Conservation (phyloP, 2,113 vertebrate species). For the Kobus ellipsiprymnus region DNA sequence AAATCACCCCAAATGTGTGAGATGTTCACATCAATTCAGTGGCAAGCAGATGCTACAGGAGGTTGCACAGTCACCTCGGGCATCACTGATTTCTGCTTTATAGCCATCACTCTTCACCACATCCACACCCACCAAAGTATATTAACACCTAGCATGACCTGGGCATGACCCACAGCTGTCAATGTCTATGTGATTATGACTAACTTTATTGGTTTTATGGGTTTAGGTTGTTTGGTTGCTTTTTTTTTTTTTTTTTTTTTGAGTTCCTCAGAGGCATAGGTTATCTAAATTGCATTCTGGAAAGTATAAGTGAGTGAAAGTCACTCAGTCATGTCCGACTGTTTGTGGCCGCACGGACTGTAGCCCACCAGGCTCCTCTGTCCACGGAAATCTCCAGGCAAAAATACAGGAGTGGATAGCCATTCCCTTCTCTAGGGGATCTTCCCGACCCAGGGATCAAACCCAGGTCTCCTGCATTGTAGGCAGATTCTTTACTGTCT, state of each 20-base stretch:
- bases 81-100: background rate
- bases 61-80: too few relatives aligned
- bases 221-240: background rate
- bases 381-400: background rate
- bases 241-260: too few relatives aligned
- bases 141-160: background rate
- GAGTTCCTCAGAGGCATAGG: background rate
- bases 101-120: rapidly evolving
- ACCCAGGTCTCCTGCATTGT: background rate
- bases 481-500: background rate
- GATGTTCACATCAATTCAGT: too few relatives aligned
- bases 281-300: background rate
- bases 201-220: background rate
- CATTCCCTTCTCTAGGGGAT: background rate
- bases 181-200: background rate
- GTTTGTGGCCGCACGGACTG: background rate
- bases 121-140: background rate
- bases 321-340: background rate
- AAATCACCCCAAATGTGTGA: background rate
- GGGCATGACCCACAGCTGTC: too few relatives aligned
- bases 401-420: background rate
- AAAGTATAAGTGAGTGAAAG: background rate
- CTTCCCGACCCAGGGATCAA: background rate
- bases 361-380: background rate
- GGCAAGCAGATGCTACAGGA: background rate